phyloP scores from a whole-genome alignment of 2,888 invertebrate species.

The Stramonita haemastoma region DNA sequence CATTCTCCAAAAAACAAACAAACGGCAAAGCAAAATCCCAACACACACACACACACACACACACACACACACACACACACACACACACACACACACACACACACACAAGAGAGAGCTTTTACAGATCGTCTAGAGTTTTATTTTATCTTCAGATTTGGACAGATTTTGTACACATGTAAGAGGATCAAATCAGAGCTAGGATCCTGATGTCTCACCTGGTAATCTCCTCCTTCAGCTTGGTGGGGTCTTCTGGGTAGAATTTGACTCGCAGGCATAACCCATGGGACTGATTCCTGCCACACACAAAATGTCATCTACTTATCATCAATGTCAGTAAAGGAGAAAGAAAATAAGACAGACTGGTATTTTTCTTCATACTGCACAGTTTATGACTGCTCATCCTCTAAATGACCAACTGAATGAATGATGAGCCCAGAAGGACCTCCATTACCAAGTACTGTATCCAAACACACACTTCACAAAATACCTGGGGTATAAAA shows the following conservation, averaged over 20 bases:
- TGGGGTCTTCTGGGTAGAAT: slow-evolving; percentile 98
- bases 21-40: too few species aligned
- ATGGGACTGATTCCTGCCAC: slow-evolving; percentile 91
- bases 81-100: not conserved
- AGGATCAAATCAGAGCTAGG: not conserved
- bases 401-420: too few species aligned
- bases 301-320: too few species aligned
- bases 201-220: slow-evolving; percentile 82
- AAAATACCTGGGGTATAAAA: too few species aligned
- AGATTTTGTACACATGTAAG: not conserved
- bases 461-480: too few species aligned
- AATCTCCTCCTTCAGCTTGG: slow-evolving; percentile 93
- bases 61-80: not conserved
- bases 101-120: not conserved
- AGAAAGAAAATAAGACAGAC: not conserved
- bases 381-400: too few species aligned
- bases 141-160: too few species aligned
- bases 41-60: not conserved
- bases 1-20: too few species aligned
- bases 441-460: too few species aligned
- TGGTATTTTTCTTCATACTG: too few species aligned
- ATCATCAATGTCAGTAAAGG: not conserved
- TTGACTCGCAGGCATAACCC: slow-evolving; percentile 96
- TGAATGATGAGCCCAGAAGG: too few species aligned
- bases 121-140: not conserved